Base-by-base conservation (phyloP, 2,113 vertebrate species). In the Acanthisitta chloris region DNA sequence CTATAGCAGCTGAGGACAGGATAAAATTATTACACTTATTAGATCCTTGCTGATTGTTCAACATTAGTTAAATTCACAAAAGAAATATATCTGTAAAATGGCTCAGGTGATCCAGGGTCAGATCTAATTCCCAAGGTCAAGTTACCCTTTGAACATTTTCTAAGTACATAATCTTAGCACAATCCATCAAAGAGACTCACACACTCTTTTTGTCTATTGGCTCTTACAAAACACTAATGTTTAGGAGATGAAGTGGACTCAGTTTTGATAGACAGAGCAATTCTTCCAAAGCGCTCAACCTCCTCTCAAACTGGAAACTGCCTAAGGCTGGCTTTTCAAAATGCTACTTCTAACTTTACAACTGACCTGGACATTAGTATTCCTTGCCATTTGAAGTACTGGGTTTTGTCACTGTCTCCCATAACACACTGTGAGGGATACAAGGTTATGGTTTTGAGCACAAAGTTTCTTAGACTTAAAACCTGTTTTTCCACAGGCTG, bases 41-140 rank as follows among this genome's bases (percentile, higher is more conserved):
- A 96, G 84, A 88, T 48, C 59, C 46, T 74, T 34, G 17, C 73
- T 90, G 93, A 92, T 82, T 85, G 70, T 61, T 96, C 71, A 94
- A 85, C 52, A 34, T 96, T 86, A 95, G 81, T 90, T 96, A 97
- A 96, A 97, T 82, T 83, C 83, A 96, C 72, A 94, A 96, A 96
- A 97, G 82, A 97, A 97, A 97, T 86, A 81, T 23, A 81, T 38
- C 67, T 95, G 89, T 94, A 97, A 97, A 97, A 95, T n/a, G 93
- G 90, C 93, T 96, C 74, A 93, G 89, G 93, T 97, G 95, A 95
- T 96, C 96, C 76, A 14, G 12, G 96, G 96, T 97, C 95, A 97
- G 67, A 74, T 92, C 82, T 98, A 97, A 98, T 97, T 96, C 95
- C 73, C 92, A 97, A 96, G 96, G 97, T 97, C 96, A 98, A 97